Conservation (phyloP, 1,140 invertebrate species). For the Heterodera schachtii region DNA sequence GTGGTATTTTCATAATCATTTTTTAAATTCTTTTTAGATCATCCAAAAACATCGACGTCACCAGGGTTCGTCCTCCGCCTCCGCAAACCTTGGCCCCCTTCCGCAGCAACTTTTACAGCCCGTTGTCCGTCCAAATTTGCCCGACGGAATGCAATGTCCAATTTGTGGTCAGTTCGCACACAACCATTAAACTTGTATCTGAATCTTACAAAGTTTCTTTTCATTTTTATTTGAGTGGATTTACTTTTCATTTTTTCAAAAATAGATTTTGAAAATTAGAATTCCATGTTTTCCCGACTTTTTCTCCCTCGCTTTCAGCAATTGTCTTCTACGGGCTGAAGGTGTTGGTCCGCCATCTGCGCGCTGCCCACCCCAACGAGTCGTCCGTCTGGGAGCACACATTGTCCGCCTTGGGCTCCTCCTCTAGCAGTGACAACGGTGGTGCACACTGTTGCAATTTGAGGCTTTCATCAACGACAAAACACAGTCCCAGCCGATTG, state of each 20-base stretch:
- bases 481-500: neutral
- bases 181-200: neutral
- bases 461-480: neutral
- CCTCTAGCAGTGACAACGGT: neutral
- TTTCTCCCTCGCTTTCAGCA: constrained; percentile 28
- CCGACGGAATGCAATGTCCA: constrained; percentile 36
- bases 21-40: neutral
- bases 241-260: too few species aligned
- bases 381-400: constrained; percentile 33
- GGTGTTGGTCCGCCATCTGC: constrained; percentile 33
- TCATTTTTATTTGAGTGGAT: neutral
- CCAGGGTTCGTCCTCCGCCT: neutral
- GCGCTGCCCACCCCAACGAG: constrained; percentile 38
- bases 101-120: constrained; percentile 19
- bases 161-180: constrained; percentile 40
- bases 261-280: neutral
- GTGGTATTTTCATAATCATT: too few species aligned
- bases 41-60: constrained; percentile 3
- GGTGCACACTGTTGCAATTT: neutral
- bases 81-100: neutral
- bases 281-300: neutral
- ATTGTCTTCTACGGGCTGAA: constrained; percentile 41
- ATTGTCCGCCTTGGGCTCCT: neutral
- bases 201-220: constrained; percentile 17
- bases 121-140: constrained; percentile 34